Conservation (phyloP, 2,797 vertebrate species). For the Gymnothorax javanicus region DNA sequence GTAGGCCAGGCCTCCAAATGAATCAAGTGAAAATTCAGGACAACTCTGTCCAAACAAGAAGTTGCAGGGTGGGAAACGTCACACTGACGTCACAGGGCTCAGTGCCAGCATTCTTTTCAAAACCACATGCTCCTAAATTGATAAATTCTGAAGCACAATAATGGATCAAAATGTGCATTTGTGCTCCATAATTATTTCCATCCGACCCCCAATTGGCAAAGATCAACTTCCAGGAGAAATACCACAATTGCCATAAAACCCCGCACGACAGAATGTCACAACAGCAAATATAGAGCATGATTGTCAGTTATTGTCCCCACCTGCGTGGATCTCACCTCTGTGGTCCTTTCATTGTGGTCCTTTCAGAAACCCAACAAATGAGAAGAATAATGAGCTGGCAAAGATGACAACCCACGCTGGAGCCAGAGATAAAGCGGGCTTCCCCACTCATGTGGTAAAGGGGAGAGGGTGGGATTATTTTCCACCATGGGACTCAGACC, state of each 20-base stretch:
- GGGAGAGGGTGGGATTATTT: slow-evolving; percentile 34
- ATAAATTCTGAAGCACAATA: too few relatives aligned
- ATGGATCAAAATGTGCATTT: too few relatives aligned
- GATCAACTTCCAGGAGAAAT: too few relatives aligned
- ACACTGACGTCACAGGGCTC: not conserved
- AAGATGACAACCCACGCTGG: slow-evolving; percentile 52
- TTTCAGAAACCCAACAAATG: not conserved
- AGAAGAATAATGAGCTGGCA: not conserved
- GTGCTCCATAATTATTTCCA: too few relatives aligned
- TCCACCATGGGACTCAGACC: slow-evolving; percentile 48
- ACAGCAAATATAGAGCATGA: not conserved
- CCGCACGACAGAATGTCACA: too few relatives aligned
- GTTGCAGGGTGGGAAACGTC: not conserved
- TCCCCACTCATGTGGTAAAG: slow-evolving; percentile 49
- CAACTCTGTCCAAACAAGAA: not conserved
- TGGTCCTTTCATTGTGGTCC: not conserved
- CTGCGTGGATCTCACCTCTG: too few relatives aligned
- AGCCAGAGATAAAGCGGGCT: slow-evolving; percentile 48
- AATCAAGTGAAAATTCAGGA: not conserved
- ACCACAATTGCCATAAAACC: too few relatives aligned
- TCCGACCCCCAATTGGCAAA: too few relatives aligned
- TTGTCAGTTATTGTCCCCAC: too few relatives aligned
- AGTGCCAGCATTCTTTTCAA: too few relatives aligned
- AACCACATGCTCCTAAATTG: too few relatives aligned
- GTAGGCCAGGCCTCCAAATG: not conserved